Percentiles rank a stretch among this genome's conserved stretches.
These are phyloP conservation scores for Sarcophaga bullata DNA, from an alignment of 1,140 invertebrate genomes.

Conservation along the genomic window DNA sequence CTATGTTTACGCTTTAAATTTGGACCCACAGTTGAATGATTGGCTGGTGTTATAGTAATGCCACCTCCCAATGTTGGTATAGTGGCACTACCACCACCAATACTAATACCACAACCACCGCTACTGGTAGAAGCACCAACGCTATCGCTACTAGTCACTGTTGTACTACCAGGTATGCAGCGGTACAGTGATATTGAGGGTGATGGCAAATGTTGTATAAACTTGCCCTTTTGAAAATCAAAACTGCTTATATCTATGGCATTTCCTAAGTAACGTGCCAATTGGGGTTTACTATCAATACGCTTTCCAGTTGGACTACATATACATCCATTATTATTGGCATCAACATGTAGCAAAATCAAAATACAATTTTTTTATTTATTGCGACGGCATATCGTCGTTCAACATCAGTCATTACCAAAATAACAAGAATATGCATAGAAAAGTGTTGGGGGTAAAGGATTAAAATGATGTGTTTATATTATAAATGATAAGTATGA, in stretches of 20 bases:
- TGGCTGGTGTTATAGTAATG: slow-evolving; percentile 28
- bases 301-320: slow-evolving; percentile 73
- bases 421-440: neutral
- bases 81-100: neutral
- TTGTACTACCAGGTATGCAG: slow-evolving; percentile 51
- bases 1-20: slow-evolving; percentile 59
- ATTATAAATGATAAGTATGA: neutral
- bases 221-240: slow-evolving; percentile 84
- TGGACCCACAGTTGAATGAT: slow-evolving; percentile 44
- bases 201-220: slow-evolving; percentile 67
- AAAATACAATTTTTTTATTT: neutral
- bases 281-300: slow-evolving; percentile 83
- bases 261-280: slow-evolving; percentile 80
- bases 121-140: slow-evolving; percentile 41
- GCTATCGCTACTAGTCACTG: neutral
- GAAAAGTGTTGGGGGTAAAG: slow-evolving; percentile 15
- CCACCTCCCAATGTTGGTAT: slow-evolving; percentile 31
- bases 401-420: slow-evolving; percentile 3
- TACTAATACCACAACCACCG: slow-evolving; percentile 43
- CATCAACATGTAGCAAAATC: neutral
- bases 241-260: slow-evolving; percentile 83
- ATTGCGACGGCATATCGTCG: neutral
- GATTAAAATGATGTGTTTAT: slow-evolving; percentile 27
- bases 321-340: neutral
- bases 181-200: slow-evolving; percentile 61